Percentiles rank a stretch among this genome's conserved stretches.
These are phyloP conservation scores for Tychaedon coryphoeus DNA, from an alignment of 2,113 vertebrate species.

Conservation along the genomic window DNA sequence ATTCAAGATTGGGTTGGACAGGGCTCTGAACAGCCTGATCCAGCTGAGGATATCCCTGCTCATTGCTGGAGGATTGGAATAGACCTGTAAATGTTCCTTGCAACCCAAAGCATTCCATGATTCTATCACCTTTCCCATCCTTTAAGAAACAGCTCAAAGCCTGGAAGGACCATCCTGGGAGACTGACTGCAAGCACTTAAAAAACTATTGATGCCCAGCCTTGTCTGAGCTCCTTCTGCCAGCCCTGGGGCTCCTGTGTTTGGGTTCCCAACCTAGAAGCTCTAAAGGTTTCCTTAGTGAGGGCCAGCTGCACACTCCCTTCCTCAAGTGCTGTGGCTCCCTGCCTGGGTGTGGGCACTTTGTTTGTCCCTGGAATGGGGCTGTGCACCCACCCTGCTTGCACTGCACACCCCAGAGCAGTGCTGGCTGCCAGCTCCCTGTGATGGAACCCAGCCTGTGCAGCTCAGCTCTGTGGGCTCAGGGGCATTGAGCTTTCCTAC, in stretches of 20 bases:
- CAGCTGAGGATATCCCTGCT: not conserved
- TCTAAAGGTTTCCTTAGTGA: not conserved
- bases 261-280: not conserved
- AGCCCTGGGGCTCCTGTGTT: not conserved
- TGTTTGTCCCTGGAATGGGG: not conserved
- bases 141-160: not conserved
- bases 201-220: not conserved
- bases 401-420: not conserved
- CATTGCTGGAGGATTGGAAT: not conserved
- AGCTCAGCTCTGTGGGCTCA: not conserved
- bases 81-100: not conserved
- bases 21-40: not conserved
- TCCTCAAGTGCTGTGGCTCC: not conserved
- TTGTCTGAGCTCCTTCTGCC: not conserved
- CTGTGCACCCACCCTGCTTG: not conserved
- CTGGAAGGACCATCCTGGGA: not conserved
- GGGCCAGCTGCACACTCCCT: not conserved
- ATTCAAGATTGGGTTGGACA: not conserved
- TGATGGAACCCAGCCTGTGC: not conserved
- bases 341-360: not conserved
- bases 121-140: not conserved
- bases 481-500: not conserved
- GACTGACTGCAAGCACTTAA: not conserved
- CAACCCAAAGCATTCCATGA: not conserved
- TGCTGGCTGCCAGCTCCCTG: fast-evolving